These are phyloP conservation scores for Cepaea nemoralis DNA, from an alignment of 1,140 invertebrate genomes.

Conservation along the genomic window DNA sequence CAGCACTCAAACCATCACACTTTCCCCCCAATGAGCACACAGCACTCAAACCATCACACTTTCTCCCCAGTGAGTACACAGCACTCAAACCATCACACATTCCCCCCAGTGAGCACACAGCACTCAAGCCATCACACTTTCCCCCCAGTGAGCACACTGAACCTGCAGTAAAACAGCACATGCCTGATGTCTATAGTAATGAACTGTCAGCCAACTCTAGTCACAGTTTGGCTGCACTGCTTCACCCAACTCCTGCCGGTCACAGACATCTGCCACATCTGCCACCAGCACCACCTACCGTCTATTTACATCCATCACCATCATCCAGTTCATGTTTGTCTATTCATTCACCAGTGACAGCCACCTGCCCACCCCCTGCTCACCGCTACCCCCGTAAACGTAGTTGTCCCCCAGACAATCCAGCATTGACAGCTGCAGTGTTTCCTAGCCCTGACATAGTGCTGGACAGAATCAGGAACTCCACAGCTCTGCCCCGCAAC, in stretches of 20 bases:
- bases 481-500: conserved; percentile 32
- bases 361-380: conserved; percentile 11
- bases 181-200: too few relatives aligned
- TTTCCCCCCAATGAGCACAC: too few relatives aligned
- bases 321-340: conserved; percentile 19
- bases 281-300: conserved; percentile 22
- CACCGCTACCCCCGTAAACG: conserved; percentile 29
- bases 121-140: too few relatives aligned
- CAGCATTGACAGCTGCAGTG: neutral
- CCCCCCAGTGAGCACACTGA: too few relatives aligned
- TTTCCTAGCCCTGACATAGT: conserved; percentile 40
- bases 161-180: too few relatives aligned
- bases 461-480: conserved; percentile 35
- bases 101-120: too few relatives aligned
- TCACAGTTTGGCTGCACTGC: conserved; percentile 15
- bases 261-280: conserved; percentile 13
- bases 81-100: too few relatives aligned
- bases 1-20: too few relatives aligned
- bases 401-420: conserved; percentile 28
- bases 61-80: too few relatives aligned
- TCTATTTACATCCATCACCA: conserved; percentile 32
- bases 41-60: too few relatives aligned
- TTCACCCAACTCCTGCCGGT: conserved; percentile 27
- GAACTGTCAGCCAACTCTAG: too few relatives aligned
- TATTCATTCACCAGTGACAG: neutral